Base-by-base conservation (phyloP, 1,140 invertebrate genomes). In the Drosophila bocqueti region DNA sequence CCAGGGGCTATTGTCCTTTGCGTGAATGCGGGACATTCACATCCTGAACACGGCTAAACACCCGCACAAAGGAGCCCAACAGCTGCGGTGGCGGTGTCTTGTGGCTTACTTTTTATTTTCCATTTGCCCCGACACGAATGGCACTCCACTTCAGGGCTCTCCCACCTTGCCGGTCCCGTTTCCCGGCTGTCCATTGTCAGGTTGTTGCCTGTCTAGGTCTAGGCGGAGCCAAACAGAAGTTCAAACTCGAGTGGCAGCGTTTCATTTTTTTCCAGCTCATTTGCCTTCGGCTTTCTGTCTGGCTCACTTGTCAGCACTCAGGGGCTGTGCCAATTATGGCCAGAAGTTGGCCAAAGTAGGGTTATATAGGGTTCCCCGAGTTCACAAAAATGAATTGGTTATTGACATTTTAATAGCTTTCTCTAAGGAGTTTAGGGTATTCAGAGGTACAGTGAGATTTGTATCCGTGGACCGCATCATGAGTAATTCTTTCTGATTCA, bases 201-300 rank as follows among this genome's bases (percentile, higher is more conserved):
- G 84, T 87, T 90, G 84, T 87, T 87, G 84, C 81, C 81, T 84
- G 63, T 66, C 63, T 66, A 90, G 79, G 82, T 85, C 82, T 85
- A 90, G 79, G 74, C 45, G 47, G 18, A 26, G 43, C 65, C 63
- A 54, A 50, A 62, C 62, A 72, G 57, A 78, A 81, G 68, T 83
- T 83, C 67, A 83, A 61, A 50, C 71, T 73, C 71, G 68, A 72
- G 65, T 76, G 62, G 66, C 50, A 72, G 68, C 68, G 49, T 76
- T 71, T 76, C 63, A n/a, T 49, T 49, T n/a, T 29, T 87, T 76
- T 76, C 71, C 81, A 76, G 69, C 78, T 85, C 74, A 82, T 85
- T 85, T 85, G 60, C 68, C 78, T 67, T 72, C 40, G 45, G 47
- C 58, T 68, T 61, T 66, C 15, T 80, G 69, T 82, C 69, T 75